Percentiles rank a stretch among this genome's conserved stretches.
Evolutionary conservation across 2,888 invertebrate genomes (phyloP).

Genomic region (Atethmia centrago): DNA sequence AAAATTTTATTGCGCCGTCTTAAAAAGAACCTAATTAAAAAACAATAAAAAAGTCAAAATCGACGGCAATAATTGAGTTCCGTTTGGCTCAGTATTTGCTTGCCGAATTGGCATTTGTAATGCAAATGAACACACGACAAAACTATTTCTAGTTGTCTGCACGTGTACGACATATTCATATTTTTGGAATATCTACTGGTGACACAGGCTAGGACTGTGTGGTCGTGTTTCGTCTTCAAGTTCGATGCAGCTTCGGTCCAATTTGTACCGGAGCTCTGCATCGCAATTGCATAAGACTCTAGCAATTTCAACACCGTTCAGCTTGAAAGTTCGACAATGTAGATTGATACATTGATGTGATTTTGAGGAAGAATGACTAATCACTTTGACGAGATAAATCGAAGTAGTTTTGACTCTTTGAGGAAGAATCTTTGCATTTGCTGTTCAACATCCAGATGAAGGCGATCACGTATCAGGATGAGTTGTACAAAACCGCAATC

Average conservation of each 20-base stretch:
- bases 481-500: neutral
- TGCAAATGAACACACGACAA: conserved; percentile 24
- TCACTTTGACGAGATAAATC: neutral
- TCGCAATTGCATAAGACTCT: neutral
- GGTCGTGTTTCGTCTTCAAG: neutral
- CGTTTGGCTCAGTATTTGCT: conserved; percentile 31
- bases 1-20: neutral
- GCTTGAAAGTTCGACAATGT: neutral
- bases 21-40: neutral
- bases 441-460: too few relatives aligned
- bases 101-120: conserved; percentile 54
- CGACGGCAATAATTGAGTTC: conserved; percentile 11
- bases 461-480: too few relatives aligned
- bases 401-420: too few relatives aligned
- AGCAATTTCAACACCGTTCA: neutral
- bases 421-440: too few relatives aligned
- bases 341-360: neutral
- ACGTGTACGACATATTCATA: conserved; percentile 40
- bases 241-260: neutral
- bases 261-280: neutral
- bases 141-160: conserved; percentile 46
- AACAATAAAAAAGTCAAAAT: conserved; percentile 3
- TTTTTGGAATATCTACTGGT: conserved; percentile 37
- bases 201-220: conserved; percentile 1
- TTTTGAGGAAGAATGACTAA: neutral